Conservation (phyloP, 2,113 vertebrate species). For the Salvator merianae region DNA sequence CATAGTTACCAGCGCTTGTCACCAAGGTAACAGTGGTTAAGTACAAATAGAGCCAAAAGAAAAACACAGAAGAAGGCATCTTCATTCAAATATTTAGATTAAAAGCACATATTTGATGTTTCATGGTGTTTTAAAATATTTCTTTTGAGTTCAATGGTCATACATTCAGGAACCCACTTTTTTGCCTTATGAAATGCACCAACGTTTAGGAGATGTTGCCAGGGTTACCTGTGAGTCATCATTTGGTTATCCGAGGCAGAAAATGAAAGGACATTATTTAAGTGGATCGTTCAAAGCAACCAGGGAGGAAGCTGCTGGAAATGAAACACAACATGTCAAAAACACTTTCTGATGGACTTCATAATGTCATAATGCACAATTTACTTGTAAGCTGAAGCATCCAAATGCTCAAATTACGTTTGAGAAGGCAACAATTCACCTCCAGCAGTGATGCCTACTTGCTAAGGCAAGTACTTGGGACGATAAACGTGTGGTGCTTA, state of each 20-base stretch:
- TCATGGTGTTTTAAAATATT: background rate
- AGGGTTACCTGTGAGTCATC: slow-evolving; percentile 22
- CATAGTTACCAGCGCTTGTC: slow-evolving; percentile 5
- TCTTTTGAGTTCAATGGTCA: background rate
- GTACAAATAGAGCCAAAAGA: background rate
- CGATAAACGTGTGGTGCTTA: background rate
- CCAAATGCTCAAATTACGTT: background rate
- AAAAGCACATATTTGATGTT: slow-evolving; percentile 6
- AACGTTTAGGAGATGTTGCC: slow-evolving; percentile 10
- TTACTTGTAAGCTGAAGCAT: background rate
- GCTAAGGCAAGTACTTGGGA: background rate
- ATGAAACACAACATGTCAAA: background rate
- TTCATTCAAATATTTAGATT: slow-evolving; percentile 13
- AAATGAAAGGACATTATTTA: slow-evolving; percentile 9
- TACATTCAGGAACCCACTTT: background rate
- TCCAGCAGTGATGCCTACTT: background rate
- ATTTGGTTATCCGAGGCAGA: background rate
- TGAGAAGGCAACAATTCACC: slow-evolving; percentile 3
- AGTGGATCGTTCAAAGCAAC: background rate
- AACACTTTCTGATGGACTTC: background rate
- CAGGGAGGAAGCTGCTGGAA: background rate
- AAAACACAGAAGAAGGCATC: background rate
- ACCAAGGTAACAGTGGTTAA: slow-evolving; percentile 13
- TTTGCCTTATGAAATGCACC: background rate
- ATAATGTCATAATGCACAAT: background rate